These are phyloP conservation scores for Spea hammondii DNA, from an alignment of 2,797 vertebrate genomes.

Conservation along the genomic window DNA sequence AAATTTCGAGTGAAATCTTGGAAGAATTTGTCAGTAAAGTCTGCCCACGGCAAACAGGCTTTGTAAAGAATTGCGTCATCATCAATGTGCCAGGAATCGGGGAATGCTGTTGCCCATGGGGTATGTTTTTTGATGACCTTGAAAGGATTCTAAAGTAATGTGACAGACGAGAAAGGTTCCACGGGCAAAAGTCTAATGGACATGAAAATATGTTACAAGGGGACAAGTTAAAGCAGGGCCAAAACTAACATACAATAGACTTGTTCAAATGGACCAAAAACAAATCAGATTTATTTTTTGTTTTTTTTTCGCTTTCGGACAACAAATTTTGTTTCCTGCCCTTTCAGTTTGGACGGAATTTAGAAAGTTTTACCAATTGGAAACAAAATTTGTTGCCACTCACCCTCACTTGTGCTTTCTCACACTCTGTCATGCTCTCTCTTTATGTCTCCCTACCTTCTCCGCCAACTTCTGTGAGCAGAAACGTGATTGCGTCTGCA, in stretches of 20 bases:
- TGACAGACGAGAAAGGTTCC: slow-evolving; percentile 17
- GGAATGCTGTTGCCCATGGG: slow-evolving; percentile 5
- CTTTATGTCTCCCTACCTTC: too few relatives aligned
- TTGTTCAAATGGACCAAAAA: too few relatives aligned
- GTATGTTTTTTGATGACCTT: slow-evolving; percentile 28
- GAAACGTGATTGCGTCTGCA: too few relatives aligned
- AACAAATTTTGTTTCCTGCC: too few relatives aligned
- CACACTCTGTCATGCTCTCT: too few relatives aligned
- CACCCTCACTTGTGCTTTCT: too few relatives aligned
- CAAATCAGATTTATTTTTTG: too few relatives aligned
- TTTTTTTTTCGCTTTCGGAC: too few relatives aligned
- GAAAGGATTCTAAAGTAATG: slow-evolving; percentile 18
- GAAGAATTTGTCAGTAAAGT: slow-evolving; percentile 14
- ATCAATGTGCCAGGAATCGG: slow-evolving; percentile 5
- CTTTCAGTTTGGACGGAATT: too few relatives aligned
- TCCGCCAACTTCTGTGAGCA: too few relatives aligned
- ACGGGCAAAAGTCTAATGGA: slow-evolving; percentile 9
- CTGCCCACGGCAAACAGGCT: slow-evolving; percentile 14
- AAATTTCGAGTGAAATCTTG: slow-evolving; percentile 23
- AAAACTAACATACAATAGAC: background rate
- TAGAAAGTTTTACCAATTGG: too few relatives aligned
- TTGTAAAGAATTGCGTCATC: slow-evolving; percentile 6
- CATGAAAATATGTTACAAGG: slow-evolving; percentile 11
- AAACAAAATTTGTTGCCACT: too few relatives aligned
- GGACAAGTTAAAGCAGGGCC: slow-evolving; percentile 12